A percentile compares a stretch with the other conserved stretches of the same genome.
These are phyloP conservation scores for Camponotus floridanus DNA, from an alignment of 1,140 invertebrate genomes.

Conservation along the genomic window DNA sequence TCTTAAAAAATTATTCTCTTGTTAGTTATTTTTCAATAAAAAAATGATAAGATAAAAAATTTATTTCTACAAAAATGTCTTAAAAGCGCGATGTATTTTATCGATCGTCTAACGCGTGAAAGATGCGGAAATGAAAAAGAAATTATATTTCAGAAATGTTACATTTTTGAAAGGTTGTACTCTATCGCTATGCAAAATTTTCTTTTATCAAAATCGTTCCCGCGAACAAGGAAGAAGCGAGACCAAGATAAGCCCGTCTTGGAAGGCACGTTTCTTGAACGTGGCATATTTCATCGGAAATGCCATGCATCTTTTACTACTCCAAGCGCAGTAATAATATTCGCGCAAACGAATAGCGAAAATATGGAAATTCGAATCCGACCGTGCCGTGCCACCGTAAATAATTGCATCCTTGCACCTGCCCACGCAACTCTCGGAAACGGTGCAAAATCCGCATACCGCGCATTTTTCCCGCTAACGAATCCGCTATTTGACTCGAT, in stretches of 20 bases:
- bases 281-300: conserved; percentile 52
- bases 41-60: neutral
- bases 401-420: conserved; percentile 19
- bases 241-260: conserved; percentile 24
- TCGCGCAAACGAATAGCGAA: conserved; percentile 45
- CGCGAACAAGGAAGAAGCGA: neutral
- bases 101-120: neutral
- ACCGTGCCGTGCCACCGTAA: neutral
- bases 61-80: neutral
- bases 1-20: neutral
- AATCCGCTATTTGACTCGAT: conserved; percentile 16
- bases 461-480: conserved; percentile 46
- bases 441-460: neutral
- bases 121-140: neutral
- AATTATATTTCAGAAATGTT: conserved; percentile 21
- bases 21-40: neutral
- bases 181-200: conserved; percentile 23
- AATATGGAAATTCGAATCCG: conserved; percentile 56
- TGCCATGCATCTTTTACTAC: conserved; percentile 19
- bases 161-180: conserved; percentile 22
- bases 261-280: conserved; percentile 39
- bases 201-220: conserved; percentile 20
- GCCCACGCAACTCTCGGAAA: neutral
- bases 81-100: neutral
- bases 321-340: conserved; percentile 38